A percentile compares a stretch with the other conserved stretches of the same genome.
phyloP scores from a whole-genome alignment of 2,797 vertebrate genomes.

The Bradypodion pumilum region DNA sequence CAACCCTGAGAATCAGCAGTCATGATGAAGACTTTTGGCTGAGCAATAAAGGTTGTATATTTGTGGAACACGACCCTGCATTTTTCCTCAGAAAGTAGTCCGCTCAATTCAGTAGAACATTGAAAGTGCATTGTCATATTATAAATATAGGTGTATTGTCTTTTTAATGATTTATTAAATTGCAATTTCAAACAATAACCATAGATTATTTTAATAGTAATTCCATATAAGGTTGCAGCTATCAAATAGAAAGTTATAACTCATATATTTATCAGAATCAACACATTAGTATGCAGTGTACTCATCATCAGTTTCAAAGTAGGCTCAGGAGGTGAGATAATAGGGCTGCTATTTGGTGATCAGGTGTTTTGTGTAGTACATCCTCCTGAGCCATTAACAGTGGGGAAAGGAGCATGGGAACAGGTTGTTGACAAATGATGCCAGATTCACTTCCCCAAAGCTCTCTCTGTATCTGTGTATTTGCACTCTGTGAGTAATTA shows the following conservation, averaged over 20 bases:
- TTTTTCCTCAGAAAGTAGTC: neutral
- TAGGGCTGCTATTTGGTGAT: neutral
- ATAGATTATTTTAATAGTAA: neutral
- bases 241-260: neutral
- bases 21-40: neutral
- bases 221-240: neutral
- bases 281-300: too few relatives aligned
- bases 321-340: neutral
- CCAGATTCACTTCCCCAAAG: neutral
- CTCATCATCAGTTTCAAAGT: neutral
- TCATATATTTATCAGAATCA: neutral
- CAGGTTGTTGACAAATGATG: neutral
- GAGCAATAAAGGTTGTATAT: neutral
- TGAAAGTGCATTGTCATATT: neutral
- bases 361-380: neutral
- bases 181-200: neutral
- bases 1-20: neutral
- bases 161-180: neutral
- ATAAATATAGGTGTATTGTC: neutral
- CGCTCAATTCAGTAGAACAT: neutral
- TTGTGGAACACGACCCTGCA: neutral
- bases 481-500: too few relatives aligned
- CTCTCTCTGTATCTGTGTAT: too few relatives aligned
- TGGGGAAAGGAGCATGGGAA: neutral
- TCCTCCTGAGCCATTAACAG: neutral